Evolutionary conservation across 2,113 vertebrate genomes (phyloP), one percentile per base, ranked within the genome.

Genomic region (Salvelinus sp.): DNA sequence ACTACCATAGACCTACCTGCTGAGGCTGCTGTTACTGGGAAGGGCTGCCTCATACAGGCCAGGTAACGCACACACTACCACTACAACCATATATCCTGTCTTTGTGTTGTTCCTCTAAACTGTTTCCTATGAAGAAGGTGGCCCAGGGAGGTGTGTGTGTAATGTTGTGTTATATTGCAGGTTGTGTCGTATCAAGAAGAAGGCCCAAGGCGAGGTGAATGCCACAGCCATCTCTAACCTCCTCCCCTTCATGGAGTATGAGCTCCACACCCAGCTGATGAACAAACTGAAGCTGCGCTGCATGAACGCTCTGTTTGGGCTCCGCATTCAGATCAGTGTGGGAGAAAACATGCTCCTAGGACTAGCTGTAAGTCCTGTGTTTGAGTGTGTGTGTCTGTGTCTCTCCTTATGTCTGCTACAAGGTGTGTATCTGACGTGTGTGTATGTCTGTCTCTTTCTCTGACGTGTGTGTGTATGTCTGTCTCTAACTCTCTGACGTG

Each of bases 331-430:
- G 90, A 98, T 99, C 90, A 95, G 96, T 5, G 95, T 98, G 67
- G 98, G 98, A 9, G 98, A 99, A 90, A 98, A 96, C 80, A 98
- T 99, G 98, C 88, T 99, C 7, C 94, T 97, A 89, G 97, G 98
- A 3, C 88, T 99, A 75, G 98, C 98, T 77, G 98, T 99, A 92
- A 93, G 97, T 95, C 75, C 33, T 79, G 74, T 77, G 33, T 38
- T n/a, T 28, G 47, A 71, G 44, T 74, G 9, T 18, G 27, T 67
- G 70, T 50, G 33, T 71, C 6, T 27, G 38, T 54, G 54, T 73
- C 18, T 23, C 58, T 62, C 18, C 58, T 62, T n/a, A 5, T 22
- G 58, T 62, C 48, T 62, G 18, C 7, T 62, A 16, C 14, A 7
- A n/a, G 54, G 54, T 28, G 28, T 57, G 54, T 57, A 10, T 69